These are phyloP conservation scores for Anaspis maculata DNA, from an alignment of 2,888 invertebrate species.

Conservation along the genomic window DNA sequence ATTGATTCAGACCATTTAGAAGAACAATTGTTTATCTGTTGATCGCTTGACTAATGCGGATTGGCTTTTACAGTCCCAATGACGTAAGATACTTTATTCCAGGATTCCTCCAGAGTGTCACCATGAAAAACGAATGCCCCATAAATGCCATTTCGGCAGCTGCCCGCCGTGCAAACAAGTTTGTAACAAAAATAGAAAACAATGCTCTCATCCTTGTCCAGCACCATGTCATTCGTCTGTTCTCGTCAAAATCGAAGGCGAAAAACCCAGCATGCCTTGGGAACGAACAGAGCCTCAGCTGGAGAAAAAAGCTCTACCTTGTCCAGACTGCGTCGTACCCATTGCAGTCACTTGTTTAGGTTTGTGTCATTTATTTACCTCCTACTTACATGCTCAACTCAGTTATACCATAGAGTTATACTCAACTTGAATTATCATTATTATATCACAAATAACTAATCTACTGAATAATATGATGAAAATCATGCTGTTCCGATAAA, in stretches of 20 bases:
- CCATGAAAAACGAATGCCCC: slow-evolving; percentile 62
- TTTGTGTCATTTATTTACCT: too few species aligned
- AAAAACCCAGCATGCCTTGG: slow-evolving; percentile 60
- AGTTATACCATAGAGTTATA: too few species aligned
- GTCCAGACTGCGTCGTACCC: slow-evolving; percentile 64
- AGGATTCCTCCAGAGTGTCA: slow-evolving; percentile 76
- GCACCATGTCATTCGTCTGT: slow-evolving; percentile 70
- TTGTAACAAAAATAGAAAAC: slow-evolving; percentile 52
- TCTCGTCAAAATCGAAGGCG: slow-evolving; percentile 49
- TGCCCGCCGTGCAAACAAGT: slow-evolving; percentile 76
- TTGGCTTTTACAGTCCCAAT: too few species aligned
- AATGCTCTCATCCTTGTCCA: slow-evolving; percentile 63
- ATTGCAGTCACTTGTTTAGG: slow-evolving; percentile 61
- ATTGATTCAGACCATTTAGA: too few species aligned
- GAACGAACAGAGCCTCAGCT: slow-evolving; percentile 44
- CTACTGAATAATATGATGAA: too few species aligned
- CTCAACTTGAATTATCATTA: too few species aligned
- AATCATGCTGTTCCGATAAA: too few species aligned
- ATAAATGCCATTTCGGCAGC: slow-evolving; percentile 73
- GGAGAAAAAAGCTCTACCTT: slow-evolving; percentile 51
- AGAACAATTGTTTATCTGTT: too few species aligned
- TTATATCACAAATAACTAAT: too few species aligned
- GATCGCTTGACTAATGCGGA: too few species aligned
- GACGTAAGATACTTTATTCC: slow-evolving; percentile 9
- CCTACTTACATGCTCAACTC: too few species aligned